Evolutionary conservation across 2,797 vertebrate genomes (phyloP).

Genomic region (Oreortyx pictus): DNA sequence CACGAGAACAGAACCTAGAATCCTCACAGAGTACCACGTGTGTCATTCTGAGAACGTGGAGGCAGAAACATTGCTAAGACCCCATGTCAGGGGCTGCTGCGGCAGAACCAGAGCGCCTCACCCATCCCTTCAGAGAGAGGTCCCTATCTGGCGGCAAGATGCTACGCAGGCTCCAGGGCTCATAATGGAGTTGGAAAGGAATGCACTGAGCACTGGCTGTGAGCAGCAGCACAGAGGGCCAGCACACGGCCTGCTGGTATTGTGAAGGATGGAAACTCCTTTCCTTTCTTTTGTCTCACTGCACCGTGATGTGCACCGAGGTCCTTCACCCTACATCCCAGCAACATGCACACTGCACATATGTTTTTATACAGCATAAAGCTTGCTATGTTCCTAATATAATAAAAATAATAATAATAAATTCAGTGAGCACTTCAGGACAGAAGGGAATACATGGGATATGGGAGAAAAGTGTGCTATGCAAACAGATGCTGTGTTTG

Average conservation of each 20-base stretch:
- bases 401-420: neutral
- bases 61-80: neutral
- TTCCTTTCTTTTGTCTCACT: neutral
- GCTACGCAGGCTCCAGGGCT: neutral
- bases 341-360: rapidly evolving
- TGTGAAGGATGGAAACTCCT: too few species aligned
- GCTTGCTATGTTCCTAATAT: neutral
- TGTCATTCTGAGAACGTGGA: neutral
- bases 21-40: neutral
- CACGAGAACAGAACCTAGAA: neutral
- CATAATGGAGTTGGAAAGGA: rapidly evolving
- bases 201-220: rapidly evolving
- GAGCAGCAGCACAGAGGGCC: neutral
- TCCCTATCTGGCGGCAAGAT: rapidly evolving
- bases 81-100: neutral
- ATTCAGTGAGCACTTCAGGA: neutral
- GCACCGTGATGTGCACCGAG: neutral
- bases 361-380: rapidly evolving
- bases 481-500: neutral
- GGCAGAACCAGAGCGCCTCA: neutral
- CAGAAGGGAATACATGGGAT: neutral
- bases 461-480: rapidly evolving
- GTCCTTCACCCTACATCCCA: rapidly evolving
- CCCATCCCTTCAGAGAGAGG: neutral
- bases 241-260: rapidly evolving